Evolutionary conservation across 2,888 invertebrate genomes (phyloP).

Genomic region (Dicyrtomina minuta): DNA sequence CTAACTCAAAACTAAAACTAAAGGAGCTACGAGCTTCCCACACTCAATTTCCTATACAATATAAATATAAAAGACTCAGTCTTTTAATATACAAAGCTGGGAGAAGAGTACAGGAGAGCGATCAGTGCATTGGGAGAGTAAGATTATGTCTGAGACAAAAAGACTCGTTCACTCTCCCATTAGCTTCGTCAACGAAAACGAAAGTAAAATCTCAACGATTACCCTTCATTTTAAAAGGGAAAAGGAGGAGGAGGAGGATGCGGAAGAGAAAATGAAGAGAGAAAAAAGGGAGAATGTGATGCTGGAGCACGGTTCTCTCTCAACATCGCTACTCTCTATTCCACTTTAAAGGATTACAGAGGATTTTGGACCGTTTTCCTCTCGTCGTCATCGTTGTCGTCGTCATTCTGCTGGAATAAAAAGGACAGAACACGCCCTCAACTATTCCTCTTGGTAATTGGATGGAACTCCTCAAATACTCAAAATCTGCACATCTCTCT

Average conservation of each 20-base stretch:
- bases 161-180: constrained; percentile 25
- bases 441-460: constrained; percentile 22
- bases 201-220: constrained; percentile 20
- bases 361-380: constrained; percentile 22
- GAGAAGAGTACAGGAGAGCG: no score
- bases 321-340: constrained; percentile 13
- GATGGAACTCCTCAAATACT: constrained; percentile 25
- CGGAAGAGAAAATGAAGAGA: background rate
- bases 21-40: no score
- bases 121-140: no score
- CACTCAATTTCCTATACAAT: no score
- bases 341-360: constrained; percentile 25
- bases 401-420: no score
- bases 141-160: constrained; percentile 23
- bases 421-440: constrained; percentile 19
- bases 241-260: background rate
- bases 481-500: constrained; percentile 30
- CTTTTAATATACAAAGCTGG: no score
- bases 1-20: no score
- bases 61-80: no score
- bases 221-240: constrained; percentile 9
- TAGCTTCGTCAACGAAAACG: constrained; percentile 27
- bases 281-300: no score
- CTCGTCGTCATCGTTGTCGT: no score
- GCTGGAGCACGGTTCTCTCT: constrained; percentile 12